Evolutionary conservation across 2,797 vertebrate genomes (phyloP), one percentile per base, ranked within the genome.

Genomic region (Ara ararauna): DNA sequence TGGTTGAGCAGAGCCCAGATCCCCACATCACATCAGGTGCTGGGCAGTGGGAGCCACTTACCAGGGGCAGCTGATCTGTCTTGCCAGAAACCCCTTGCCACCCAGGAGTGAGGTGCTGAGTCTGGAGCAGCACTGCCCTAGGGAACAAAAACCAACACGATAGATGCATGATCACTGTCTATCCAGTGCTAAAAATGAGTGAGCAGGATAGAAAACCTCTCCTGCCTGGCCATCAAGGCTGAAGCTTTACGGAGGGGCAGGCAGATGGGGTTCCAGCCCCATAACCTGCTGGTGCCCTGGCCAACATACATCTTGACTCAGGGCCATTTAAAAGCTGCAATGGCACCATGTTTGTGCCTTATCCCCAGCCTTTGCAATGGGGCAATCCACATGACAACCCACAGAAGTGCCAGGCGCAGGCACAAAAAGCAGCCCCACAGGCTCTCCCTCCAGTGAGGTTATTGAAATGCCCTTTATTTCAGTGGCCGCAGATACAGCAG

Each of bases 131-230:
- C 0, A 2, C 40, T 3, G 13, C 21, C 84, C 92, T 96, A 70
- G 24, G 54, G 62, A 74, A 72, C 58, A 81, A 50, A 94, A 96
- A 77, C n/a, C 58, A 85, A 42, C 2, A 8, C 0, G 3, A 54
- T 23, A 34, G 56, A 19, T 1, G 0, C 34, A 13, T 0, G 5
- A 45, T 38, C 5, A 2, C 50, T 65, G 42, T 66, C 8, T 1
- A 30, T 12, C 23, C 36, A 17, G 47, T 0, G 0, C 32, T 61
- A 42, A 81, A 85, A 75, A 29, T 12, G 47, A 74, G 30, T 0
- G 1, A 87, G n/a, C 14, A 64, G 68, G 80, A 27, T 24, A 91
- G 15, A 21, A 89, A 82, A 56, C 7, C 8, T 36, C 13, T 85
- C 48, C 42, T 76, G n/a, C 14, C 54, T 2, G 9, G 13, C 16